These are phyloP conservation scores for Perognathus longimembris DNA, from an alignment of 2,113 vertebrate species.

Conservation along the genomic window DNA sequence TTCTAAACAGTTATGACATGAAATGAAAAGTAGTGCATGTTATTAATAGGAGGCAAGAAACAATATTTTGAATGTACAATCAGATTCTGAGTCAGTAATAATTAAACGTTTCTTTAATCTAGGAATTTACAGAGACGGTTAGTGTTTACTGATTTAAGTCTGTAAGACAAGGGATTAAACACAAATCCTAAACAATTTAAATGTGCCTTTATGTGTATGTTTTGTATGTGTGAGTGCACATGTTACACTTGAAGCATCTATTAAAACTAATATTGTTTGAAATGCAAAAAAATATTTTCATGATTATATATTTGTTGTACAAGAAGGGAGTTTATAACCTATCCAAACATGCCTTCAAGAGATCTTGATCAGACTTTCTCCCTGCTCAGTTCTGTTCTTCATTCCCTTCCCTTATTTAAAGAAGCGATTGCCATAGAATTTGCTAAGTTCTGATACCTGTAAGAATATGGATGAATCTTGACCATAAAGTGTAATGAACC, in stretches of 20 bases:
- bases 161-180: background rate
- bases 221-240: background rate
- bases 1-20: background rate
- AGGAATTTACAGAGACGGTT: background rate
- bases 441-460: too few relatives aligned
- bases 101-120: background rate
- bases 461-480: too few relatives aligned
- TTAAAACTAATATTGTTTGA: background rate
- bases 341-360: too few relatives aligned
- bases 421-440: too few relatives aligned
- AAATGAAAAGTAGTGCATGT: background rate
- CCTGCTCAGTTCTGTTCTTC: background rate
- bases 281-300: too few relatives aligned
- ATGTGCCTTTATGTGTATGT: background rate
- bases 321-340: too few relatives aligned
- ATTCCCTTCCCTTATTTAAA: background rate
- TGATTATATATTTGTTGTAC: too few relatives aligned
- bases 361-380: too few relatives aligned
- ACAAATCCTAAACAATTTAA: background rate
- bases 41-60: background rate
- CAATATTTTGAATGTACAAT: background rate
- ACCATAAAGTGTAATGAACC: too few relatives aligned
- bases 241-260: background rate
- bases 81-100: background rate
- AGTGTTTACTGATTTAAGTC: background rate